Base-by-base conservation (phyloP, 2,797 vertebrate genomes). In the Falco novaeseelandiae region DNA sequence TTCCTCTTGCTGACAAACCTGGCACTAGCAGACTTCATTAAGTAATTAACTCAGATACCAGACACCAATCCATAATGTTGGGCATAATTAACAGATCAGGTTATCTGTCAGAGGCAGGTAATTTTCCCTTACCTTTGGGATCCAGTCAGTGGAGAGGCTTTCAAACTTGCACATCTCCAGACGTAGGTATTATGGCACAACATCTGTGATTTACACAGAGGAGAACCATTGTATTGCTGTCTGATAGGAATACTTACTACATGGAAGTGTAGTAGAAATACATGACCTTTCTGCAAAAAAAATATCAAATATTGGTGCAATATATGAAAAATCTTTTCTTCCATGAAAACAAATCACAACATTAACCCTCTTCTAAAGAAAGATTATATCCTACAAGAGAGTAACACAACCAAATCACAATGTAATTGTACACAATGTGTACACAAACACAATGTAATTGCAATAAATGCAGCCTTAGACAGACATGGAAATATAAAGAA, bases 1-100 rank as follows among this genome's bases (percentile, higher is more conserved):
- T 72, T 89, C 10, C 46, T 93, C 89, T 96, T 84, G 49, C 80
- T 92, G 88, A 87, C 44, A 91, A 90, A 91, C 18, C 23, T 83
- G 76, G 23, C 46, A 78, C 17, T 58, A n/a, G 58, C 44, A 87
- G 67, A 83, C 54, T 87, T 95, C 72, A 82, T 86, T 92, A 87
- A 84, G 48, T 74, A 88, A 86, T 88, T 96, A 97, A 81, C 25
- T 76, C 65, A 61, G 58, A 89, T 89, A 86, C 34, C 5, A 12
- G 95, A 84, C 92, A 92, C 29, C 25, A 82, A 40, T 82, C 62
- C 46, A 42, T 82, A 87, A 72, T 57, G 19, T 67, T 93, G 52
- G 70, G 32, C 70, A 90, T 82, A 92, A 95, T 90, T 87, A 90
- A 84, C 62, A 70, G 74, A 95, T 89, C 54, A 77, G 19, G 26